Evolutionary conservation across 2,888 invertebrate genomes (phyloP), one percentile per base, ranked within the genome.

Genomic region (Linnaemya tessellans): DNA sequence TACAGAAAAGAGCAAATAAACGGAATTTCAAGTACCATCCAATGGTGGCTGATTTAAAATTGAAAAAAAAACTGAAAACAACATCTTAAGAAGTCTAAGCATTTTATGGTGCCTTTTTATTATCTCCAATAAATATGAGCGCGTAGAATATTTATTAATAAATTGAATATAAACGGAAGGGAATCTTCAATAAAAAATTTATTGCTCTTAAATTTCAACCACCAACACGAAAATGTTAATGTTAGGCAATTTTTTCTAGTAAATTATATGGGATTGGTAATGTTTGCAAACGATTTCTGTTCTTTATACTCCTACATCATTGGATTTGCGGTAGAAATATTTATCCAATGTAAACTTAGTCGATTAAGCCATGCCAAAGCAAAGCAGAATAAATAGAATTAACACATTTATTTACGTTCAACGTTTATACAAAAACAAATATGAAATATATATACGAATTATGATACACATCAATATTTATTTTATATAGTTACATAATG

Each of bases 31-130:
- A 38, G 0, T 5, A 3, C 4, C 3, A 54, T 41, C 22, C n/a
- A 43, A 22, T 56, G 5, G 20, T 56, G 56, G 25, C n/a, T n/a
- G n/a, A n/a, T n/a, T n/a, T n/a, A n/a, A n/a, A 20, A 22, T 30
- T 3, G 30, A 11, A 22, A 4, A 22, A 2, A 25, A 25, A n/a
- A 0, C 3, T n/a, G 10, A 30, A 11, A 18, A 35, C 11, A 46
- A 67, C 18, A 67, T 67, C 11, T 46, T 65, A 46, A 30, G 5
- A 25, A 46, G 11, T 46, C 0, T 46, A 18, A 67, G 30, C 1
- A 49, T 30, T 30, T 67, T 67, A 22, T 62, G 60, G 73, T 74
- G 60, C 49, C 62, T 74, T 74, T 58, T 41, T 22, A 49, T n/a
- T 20, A 15, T 74, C n/a, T 51, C n/a, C 3, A 62, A 49, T 38